A percentile compares a stretch with the other conserved stretches of the same genome.
Conservation (phyloP, 2,113 vertebrate species). For the Orientallactaga bullata region DNA sequence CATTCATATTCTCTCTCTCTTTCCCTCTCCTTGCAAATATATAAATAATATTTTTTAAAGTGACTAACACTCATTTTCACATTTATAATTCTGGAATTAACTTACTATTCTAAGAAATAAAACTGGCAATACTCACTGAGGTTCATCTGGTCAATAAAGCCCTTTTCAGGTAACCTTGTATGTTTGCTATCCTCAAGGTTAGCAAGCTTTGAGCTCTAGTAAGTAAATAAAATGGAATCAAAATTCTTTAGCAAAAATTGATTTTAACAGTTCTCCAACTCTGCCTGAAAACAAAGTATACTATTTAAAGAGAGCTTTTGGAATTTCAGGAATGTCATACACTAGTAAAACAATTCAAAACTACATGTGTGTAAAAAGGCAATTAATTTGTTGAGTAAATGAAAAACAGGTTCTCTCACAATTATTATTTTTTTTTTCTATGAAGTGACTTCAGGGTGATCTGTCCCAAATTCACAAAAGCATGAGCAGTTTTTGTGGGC, state of each 20-base stretch:
- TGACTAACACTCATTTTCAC: slow-evolving; percentile 2
- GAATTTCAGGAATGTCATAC: slow-evolving; percentile 63
- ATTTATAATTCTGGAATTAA: background rate
- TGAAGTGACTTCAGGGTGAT: slow-evolving; percentile 24
- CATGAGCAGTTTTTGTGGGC: background rate
- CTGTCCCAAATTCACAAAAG: slow-evolving; percentile 13
- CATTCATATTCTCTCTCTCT: too few species aligned
- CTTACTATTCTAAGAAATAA: slow-evolving; percentile 2
- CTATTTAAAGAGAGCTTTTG: slow-evolving; percentile 51
- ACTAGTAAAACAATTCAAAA: slow-evolving; percentile 60
- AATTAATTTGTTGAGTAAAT: slow-evolving; percentile 64
- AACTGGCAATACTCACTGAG: background rate
- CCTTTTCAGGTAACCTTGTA: background rate
- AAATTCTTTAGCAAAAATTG: slow-evolving; percentile 11
- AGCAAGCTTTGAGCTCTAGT: background rate
- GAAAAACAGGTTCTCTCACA: slow-evolving; percentile 41
- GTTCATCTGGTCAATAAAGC: background rate
- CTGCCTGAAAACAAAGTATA: slow-evolving; percentile 44
- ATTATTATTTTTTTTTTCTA: slow-evolving; percentile 42
- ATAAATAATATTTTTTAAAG: slow-evolving; percentile 21
- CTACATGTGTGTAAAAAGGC: slow-evolving; percentile 53
- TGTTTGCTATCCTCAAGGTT: background rate
- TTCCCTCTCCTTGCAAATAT: too few species aligned
- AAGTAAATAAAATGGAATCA: slow-evolving; percentile 41
- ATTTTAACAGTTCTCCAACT: slow-evolving; percentile 55